Evolutionary conservation across 2,797 vertebrate genomes (phyloP).

Genomic region (Melanotaenia boesemani): DNA sequence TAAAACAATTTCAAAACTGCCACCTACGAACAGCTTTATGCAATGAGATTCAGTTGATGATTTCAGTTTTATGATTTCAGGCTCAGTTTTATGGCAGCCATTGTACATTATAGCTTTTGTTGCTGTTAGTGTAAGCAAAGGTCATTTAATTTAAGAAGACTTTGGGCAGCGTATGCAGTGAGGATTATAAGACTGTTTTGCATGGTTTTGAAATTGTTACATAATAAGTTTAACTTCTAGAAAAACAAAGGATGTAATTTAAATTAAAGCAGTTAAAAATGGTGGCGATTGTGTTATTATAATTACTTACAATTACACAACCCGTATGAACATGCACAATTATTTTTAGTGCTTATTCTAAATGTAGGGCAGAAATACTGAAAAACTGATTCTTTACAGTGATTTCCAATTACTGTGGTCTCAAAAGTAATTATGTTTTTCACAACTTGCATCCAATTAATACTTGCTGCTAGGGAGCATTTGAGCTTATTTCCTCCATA

Average conservation of each 20-base stretch:
- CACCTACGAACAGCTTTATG: background rate
- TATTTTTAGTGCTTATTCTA: background rate
- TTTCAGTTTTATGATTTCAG: background rate
- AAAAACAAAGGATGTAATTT: background rate
- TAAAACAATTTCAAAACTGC: background rate
- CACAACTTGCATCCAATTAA: conserved; percentile 48
- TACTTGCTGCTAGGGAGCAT: conserved; percentile 22
- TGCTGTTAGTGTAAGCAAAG: background rate
- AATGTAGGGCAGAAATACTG: background rate
- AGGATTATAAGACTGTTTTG: background rate
- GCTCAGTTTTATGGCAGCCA: too few relatives aligned
- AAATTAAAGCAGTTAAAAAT: conserved; percentile 1
- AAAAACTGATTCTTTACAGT: conserved; percentile 11
- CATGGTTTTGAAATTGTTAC: background rate
- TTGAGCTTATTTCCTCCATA: conserved; percentile 36
- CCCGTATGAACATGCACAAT: conserved; percentile 20
- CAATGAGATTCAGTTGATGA: background rate
- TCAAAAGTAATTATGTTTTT: conserved; percentile 39
- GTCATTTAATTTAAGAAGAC: background rate
- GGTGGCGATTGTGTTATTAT: background rate
- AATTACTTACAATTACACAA: conserved; percentile 1
- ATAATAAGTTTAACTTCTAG: background rate
- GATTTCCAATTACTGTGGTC: conserved; percentile 39
- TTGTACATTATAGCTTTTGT: background rate
- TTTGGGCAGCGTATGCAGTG: background rate